Conservation (phyloP, 1,140 invertebrate genomes). For the Acromyrmex echinatior region DNA sequence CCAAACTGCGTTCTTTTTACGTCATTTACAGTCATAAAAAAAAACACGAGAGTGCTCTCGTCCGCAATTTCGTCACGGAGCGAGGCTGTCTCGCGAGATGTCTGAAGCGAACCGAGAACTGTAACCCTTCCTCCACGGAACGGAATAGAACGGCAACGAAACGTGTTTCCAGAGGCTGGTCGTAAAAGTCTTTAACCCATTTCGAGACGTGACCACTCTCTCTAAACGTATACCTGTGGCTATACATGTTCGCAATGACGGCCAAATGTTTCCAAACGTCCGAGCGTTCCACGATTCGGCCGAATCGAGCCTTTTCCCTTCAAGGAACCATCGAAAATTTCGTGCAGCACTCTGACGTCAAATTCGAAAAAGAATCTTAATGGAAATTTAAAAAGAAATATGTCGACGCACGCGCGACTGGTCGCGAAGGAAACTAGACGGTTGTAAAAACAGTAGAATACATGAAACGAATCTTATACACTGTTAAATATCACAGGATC, state of each 20-base stretch:
- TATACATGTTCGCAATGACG: slow-evolving; percentile 18
- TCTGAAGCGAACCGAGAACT: slow-evolving; percentile 39
- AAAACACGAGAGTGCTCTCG: slow-evolving; percentile 32
- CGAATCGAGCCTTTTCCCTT: slow-evolving; percentile 14
- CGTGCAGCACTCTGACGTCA: not conserved
- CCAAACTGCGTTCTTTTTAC: slow-evolving; percentile 1
- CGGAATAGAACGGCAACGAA: slow-evolving; percentile 20
- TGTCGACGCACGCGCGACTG: not conserved
- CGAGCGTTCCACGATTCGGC: slow-evolving; percentile 47
- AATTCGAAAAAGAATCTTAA: slow-evolving; percentile 4
- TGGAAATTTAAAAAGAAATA: not conserved
- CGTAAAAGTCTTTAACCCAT: slow-evolving; percentile 64
- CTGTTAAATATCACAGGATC: too few relatives aligned
- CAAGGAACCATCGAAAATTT: slow-evolving; percentile 19
- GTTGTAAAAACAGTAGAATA: not conserved
- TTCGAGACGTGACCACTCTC: slow-evolving; percentile 62
- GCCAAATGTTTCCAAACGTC: slow-evolving; percentile 25
- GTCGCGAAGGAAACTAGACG: not conserved
- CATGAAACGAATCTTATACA: too few relatives aligned
- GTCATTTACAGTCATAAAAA: slow-evolving; percentile 39
- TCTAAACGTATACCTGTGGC: slow-evolving; percentile 25
- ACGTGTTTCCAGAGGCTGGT: slow-evolving; percentile 52
- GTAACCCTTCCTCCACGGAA: not conserved
- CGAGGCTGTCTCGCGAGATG: slow-evolving; percentile 33
- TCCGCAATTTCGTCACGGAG: slow-evolving; percentile 43